Base-by-base conservation (phyloP, 2,888 invertebrate genomes). In the Timema podura region DNA sequence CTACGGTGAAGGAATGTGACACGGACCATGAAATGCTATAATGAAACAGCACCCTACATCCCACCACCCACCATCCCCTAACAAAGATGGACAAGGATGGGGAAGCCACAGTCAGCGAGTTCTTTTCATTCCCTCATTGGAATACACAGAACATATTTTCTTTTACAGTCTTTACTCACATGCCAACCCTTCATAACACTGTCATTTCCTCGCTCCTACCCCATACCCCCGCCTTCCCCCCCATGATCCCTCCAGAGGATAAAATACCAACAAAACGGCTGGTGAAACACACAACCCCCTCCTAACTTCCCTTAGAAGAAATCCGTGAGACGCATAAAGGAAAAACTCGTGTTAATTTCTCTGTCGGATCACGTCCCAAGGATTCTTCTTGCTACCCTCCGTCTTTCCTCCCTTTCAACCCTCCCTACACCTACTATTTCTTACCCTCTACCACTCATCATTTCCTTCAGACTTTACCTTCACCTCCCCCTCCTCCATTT, bases 311-410 rank as follows among this genome's bases (percentile, higher is more conserved):
- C n/a, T 57, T 30, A 30, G 15, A 16, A 30, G 61, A 61, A 61
- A 61, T 61, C 30, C 61, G 61, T 51, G 51, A 30, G 30, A 5
- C 9, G 51, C 13, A n/a, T 15, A 44, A 45, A 30, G 30, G 44
- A 45, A 13, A 30, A 13, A 30, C 10, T 61, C 61, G 11, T 45
- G 61, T 61, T 61, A 16, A 61, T 68, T 68, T 15, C 68, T 13
- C 7, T 16, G 68, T 48, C 65, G 15, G 51, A 65, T 65, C 69
- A 69, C 69, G 69, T 69, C 46, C 46, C 65, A 54, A 49, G 47
- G 54, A 69, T 69, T 49, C 65, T 65, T 69, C 69, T 57, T 69
- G 16, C 10, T 67, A 57, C 67, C 67, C 59, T 59, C 59, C 44
- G 59, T 44, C 59, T 15, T 44, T 59, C 16, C 59, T 59, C 44